Percentiles rank a stretch among this genome's conserved stretches.
phyloP scores from a whole-genome alignment of 1,140 invertebrate species.

The Liolophura sinensis region DNA sequence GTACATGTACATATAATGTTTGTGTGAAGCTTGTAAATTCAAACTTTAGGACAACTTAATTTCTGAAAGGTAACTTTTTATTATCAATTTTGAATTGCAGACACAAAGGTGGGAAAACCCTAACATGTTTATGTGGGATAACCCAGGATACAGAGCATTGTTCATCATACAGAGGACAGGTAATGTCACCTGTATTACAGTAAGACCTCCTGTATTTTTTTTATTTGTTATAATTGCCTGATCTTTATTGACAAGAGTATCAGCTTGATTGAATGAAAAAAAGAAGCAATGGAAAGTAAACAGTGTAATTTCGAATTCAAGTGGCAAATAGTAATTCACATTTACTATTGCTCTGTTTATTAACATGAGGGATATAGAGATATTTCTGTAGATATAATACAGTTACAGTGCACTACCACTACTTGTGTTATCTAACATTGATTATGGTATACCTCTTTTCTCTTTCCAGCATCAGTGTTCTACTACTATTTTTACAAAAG shows the following conservation, averaged over 20 bases:
- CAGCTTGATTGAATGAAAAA: neutral
- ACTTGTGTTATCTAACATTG: neutral
- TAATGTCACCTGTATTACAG: too few relatives aligned
- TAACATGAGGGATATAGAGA: too few relatives aligned
- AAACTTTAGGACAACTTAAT: too few relatives aligned
- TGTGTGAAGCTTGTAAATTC: too few relatives aligned
- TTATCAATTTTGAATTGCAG: constrained; percentile 39
- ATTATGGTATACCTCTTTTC: constrained; percentile 12
- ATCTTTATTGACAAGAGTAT: neutral
- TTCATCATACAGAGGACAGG: constrained; percentile 54
- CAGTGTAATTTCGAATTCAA: too few relatives aligned
- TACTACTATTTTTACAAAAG: constrained; percentile 65
- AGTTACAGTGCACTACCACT: neutral
- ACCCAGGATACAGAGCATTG: constrained; percentile 44
- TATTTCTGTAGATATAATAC: too few relatives aligned
- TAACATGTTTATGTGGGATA: constrained; percentile 47
- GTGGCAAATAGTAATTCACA: too few relatives aligned
- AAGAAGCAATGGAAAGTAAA: too few relatives aligned
- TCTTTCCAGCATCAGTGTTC: constrained; percentile 57
- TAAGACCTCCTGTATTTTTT: neutral
- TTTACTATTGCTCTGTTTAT: too few relatives aligned
- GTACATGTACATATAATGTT: too few relatives aligned
- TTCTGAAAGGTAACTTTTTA: too few relatives aligned
- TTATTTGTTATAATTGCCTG: neutral
- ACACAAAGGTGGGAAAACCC: constrained; percentile 49